Percentiles rank a stretch among this genome's conserved stretches.
Conservation (phyloP, 2,797 vertebrate species). For the Cirrhinus mrigala region DNA sequence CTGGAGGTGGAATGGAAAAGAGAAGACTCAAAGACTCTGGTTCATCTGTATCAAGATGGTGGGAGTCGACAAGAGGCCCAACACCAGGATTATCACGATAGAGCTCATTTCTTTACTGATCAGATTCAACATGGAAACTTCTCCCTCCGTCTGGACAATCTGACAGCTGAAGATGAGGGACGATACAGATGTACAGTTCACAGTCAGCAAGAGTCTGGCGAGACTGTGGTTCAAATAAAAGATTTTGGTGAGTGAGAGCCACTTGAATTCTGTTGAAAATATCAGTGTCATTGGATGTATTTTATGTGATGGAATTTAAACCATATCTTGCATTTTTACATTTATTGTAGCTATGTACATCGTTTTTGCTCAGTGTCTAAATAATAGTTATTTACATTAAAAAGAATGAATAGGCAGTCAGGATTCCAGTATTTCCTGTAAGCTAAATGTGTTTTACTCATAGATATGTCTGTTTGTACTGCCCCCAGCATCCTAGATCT, state of each 20-base stretch:
- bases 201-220: no score
- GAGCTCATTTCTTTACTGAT: neutral
- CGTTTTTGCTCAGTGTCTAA: neutral
- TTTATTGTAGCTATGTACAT: neutral
- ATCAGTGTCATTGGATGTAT: no score
- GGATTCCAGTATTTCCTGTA: neutral
- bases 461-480: neutral
- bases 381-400: neutral
- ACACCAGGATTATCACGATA: neutral
- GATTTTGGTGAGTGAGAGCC: no score
- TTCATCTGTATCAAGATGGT: constrained; percentile 40
- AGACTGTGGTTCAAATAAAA: no score
- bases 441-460: neutral
- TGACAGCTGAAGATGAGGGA: neutral
- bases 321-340: neutral
- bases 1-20: constrained; percentile 43
- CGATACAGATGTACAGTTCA: neutral
- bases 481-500: neutral
- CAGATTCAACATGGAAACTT: neutral
- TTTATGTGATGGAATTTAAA: no score
- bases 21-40: constrained; percentile 18
- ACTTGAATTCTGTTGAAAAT: no score
- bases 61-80: constrained; percentile 30
- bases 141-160: neutral
- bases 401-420: neutral